These are phyloP conservation scores for Galeopterus variegatus DNA, from an alignment of 2,113 vertebrate species.

Conservation along the genomic window DNA sequence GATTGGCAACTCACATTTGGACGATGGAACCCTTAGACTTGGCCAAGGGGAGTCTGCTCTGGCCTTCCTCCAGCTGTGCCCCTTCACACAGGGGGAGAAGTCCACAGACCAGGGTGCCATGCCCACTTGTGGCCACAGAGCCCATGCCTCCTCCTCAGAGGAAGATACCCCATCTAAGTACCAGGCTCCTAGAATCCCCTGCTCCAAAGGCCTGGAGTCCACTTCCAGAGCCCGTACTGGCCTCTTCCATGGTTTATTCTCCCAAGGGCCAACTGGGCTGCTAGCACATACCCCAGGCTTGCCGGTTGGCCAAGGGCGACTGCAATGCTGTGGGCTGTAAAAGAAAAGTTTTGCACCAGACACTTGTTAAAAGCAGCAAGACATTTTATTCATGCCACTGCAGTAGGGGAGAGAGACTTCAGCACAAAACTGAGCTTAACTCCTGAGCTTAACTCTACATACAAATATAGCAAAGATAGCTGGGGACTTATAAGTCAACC, in stretches of 20 bases:
- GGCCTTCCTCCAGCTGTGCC: neutral
- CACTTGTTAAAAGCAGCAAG: neutral
- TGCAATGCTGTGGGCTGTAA: neutral
- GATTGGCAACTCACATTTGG: neutral
- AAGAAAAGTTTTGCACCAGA: neutral
- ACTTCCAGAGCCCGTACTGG: neutral
- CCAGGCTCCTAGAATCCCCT: neutral
- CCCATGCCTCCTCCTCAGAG: neutral
- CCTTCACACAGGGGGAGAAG: fast-evolving
- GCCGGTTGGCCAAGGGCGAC: neutral
- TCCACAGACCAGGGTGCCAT: neutral
- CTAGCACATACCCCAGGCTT: neutral
- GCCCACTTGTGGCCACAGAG: neutral
- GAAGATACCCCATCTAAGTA: neutral
- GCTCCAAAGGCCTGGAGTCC: neutral
- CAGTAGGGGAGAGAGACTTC: neutral
- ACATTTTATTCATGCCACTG: neutral
- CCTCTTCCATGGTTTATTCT: too few relatives aligned
- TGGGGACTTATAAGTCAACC: too few relatives aligned
- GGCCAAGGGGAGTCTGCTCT: neutral
- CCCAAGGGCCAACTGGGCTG: too few relatives aligned
- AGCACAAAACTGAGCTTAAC: neutral
- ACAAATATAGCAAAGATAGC: too few relatives aligned
- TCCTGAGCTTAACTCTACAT: too few relatives aligned
- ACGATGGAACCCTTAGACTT: neutral